Evolutionary conservation across 1,140 invertebrate species (phyloP), one percentile per base, ranked within the genome.

Genomic region (Gryon sp.): DNA sequence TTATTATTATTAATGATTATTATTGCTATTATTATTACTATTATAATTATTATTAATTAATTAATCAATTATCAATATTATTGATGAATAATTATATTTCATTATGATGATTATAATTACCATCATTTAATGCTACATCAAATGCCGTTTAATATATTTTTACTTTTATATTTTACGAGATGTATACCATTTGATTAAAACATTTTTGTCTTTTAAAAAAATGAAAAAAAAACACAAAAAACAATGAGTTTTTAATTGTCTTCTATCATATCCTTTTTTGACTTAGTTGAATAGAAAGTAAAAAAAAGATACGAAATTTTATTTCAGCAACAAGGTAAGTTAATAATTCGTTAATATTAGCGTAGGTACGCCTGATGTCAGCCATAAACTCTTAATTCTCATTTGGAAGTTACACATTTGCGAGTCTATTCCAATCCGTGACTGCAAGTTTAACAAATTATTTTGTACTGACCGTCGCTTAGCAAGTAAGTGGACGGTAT

Each of bases 141-240:
- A 88, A 88, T 89, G 86, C 87, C 86, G 87, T 87, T 87, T 88
- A 88, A 89, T 88, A 89, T 88, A 89, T 89, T 89, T 88, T 88
- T 86, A 89, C 84, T 88, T 87, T 87, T 87, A 86, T 88, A 88
- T 84, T 83, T 84, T 86, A 87, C 81, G 83, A 89, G 85, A 88
- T 89, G 87, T 89, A 83, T 81, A 87, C 84, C 88, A 87, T 88
- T 89, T 89, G 85, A 84, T 89, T 88, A 86, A 89, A 88, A 86
- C 84, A 89, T 83, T 87, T 76, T 79, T 87, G 85, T 87, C 82
- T 88, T 85, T 82, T 82, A 11, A 40, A 18, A 40, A 45, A 74
- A 55, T n/a, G n/a, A n/a, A n/a, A n/a, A n/a, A n/a, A n/a, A n/a
- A n/a, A n/a, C n/a, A n/a, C n/a, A n/a, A 45, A 38, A 4, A 36